phyloP scores from a whole-genome alignment of 92 coral and sea anemone genomes.

The Pocillopora meandrina region DNA sequence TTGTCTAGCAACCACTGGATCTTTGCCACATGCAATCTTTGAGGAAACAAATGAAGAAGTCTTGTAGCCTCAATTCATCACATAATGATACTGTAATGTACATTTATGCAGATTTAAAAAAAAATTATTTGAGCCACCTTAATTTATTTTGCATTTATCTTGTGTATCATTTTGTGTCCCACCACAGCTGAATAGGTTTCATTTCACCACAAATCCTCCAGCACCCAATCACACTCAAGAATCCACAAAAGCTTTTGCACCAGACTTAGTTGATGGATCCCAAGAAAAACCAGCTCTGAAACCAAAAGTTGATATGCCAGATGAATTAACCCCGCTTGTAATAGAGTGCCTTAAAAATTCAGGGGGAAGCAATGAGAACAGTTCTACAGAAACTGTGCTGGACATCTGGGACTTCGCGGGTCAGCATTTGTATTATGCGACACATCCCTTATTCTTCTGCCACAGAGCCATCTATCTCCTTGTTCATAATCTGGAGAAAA shows the following conservation, averaged over 20 bases:
- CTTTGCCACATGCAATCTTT: too few relatives aligned
- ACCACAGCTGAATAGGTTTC: background rate
- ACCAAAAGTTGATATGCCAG: slow-evolving; percentile 22
- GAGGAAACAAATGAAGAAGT: too few relatives aligned
- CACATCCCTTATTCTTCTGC: slow-evolving; percentile 54
- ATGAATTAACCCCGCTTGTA: slow-evolving; percentile 34
- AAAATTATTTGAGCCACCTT: background rate
- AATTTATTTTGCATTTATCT: background rate
- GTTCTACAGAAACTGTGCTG: slow-evolving; percentile 32
- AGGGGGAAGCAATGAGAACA: background rate
- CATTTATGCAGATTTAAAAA: too few relatives aligned
- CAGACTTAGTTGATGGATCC: slow-evolving; percentile 11
- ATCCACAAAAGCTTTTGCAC: background rate
- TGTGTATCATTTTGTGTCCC: background rate
- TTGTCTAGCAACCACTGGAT: background rate
- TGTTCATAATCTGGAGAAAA: slow-evolving; percentile 43
- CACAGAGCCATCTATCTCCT: slow-evolving; percentile 44
- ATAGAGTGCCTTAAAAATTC: slow-evolving; percentile 28
- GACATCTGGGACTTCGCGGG: slow-evolving; percentile 68
- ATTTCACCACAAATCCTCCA: background rate
- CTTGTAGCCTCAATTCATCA: too few relatives aligned
- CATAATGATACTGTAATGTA: too few relatives aligned
- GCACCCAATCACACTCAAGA: background rate
- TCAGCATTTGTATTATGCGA: slow-evolving; percentile 51
- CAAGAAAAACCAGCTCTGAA: background rate